These are phyloP conservation scores for Balaeniceps rex DNA, from an alignment of 2,113 vertebrate genomes.

Conservation along the genomic window DNA sequence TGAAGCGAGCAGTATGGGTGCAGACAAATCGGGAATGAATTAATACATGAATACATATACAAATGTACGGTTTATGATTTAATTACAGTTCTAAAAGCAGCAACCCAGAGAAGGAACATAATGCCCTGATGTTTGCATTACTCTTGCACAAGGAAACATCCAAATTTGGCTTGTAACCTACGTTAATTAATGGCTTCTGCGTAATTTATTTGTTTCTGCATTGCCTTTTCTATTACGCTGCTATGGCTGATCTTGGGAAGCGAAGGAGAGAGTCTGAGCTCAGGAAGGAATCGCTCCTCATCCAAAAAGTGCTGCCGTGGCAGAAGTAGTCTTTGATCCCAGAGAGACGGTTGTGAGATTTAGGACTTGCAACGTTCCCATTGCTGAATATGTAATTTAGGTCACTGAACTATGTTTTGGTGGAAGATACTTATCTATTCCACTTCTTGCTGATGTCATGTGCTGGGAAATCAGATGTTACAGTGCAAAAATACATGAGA, in stretches of 20 bases:
- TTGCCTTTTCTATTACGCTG: neutral
- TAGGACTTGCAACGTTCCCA: neutral
- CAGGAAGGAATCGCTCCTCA: neutral
- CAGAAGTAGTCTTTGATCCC: conserved; percentile 21
- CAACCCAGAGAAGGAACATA: neutral
- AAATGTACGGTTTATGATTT: conserved; percentile 6
- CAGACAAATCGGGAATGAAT: neutral
- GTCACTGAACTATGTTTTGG: conserved; percentile 51
- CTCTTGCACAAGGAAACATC: neutral
- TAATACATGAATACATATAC: neutral
- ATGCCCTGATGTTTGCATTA: neutral
- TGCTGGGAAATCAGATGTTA: conserved; percentile 54
- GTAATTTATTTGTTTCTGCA: neutral
- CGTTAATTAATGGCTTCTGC: neutral
- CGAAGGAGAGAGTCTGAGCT: neutral
- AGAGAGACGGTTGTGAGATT: neutral
- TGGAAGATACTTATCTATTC: conserved; percentile 53
- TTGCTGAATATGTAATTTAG: conserved; percentile 50
- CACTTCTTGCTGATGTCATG: conserved; percentile 52
- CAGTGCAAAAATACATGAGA: conserved; percentile 33
- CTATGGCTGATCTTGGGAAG: neutral
- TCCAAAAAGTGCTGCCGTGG: neutral
- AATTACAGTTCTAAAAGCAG: conserved; percentile 22
- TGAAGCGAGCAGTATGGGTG: neutral
- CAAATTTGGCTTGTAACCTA: neutral